phyloP scores from a whole-genome alignment of 2,113 vertebrate species.

The Triplophysa tibetana region DNA sequence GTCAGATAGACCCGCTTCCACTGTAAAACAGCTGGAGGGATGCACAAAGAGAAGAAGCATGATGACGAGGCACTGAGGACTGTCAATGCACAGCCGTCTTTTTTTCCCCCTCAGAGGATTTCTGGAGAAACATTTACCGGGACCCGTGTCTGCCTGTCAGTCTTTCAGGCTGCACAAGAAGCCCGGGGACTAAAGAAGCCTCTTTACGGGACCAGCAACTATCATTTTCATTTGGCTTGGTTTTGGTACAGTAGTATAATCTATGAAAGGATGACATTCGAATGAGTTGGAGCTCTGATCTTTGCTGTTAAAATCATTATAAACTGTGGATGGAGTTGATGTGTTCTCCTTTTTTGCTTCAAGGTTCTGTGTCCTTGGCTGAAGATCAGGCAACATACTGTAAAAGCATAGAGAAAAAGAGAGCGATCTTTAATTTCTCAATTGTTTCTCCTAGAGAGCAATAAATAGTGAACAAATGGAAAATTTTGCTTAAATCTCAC shows the following conservation, averaged over 20 bases:
- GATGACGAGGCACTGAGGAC: slow-evolving; percentile 51
- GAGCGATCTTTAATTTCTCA: too few species aligned
- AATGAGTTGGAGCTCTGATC: neutral
- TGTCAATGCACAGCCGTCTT: slow-evolving; percentile 46
- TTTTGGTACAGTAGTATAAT: slow-evolving; percentile 9
- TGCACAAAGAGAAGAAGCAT: slow-evolving; percentile 67
- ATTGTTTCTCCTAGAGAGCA: too few species aligned
- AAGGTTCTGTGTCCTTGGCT: slow-evolving; percentile 13
- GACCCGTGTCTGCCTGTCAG: slow-evolving; percentile 28
- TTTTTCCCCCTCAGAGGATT: slow-evolving; percentile 40
- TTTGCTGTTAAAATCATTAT: slow-evolving; percentile 45
- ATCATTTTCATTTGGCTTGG: slow-evolving; percentile 35
- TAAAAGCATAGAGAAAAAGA: too few species aligned
- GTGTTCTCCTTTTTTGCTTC: neutral
- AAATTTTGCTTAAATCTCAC: too few species aligned
- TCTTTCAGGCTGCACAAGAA: slow-evolving; percentile 42
- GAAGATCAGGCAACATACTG: neutral
- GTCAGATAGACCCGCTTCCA: slow-evolving; percentile 68
- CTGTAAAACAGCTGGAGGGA: slow-evolving; percentile 68
- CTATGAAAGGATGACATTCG: slow-evolving; percentile 24
- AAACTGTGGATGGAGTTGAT: slow-evolving; percentile 29
- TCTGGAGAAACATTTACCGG: slow-evolving; percentile 65
- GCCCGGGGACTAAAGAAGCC: slow-evolving; percentile 9
- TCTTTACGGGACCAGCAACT: slow-evolving; percentile 27
- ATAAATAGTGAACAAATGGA: too few species aligned